Percentiles rank a stretch among this genome's conserved stretches.
These are phyloP conservation scores for Hyla sarda DNA, from an alignment of 2,113 vertebrate species.

Conservation along the genomic window DNA sequence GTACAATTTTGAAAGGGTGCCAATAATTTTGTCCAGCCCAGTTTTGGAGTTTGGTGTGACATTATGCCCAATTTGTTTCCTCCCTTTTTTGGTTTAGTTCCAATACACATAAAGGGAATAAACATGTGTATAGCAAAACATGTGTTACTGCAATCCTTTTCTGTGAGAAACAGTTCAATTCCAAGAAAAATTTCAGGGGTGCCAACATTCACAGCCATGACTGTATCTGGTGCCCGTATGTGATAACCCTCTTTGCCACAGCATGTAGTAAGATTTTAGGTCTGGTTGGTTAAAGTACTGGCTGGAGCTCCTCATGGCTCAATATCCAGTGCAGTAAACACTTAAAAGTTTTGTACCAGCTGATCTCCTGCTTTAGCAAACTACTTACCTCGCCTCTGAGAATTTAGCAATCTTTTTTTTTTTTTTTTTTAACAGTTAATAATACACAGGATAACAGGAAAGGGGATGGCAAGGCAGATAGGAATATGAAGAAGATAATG, in stretches of 20 bases:
- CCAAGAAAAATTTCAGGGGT: too few relatives aligned
- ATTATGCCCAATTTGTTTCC: too few relatives aligned
- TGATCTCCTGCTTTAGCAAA: not conserved
- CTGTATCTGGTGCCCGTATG: not conserved
- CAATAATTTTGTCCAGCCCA: too few relatives aligned
- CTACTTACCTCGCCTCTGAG: constrained; percentile 9
- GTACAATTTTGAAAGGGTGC: too few relatives aligned
- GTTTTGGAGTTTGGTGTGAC: too few relatives aligned
- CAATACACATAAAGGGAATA: too few relatives aligned
- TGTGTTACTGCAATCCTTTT: too few relatives aligned
- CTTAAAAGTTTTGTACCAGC: constrained; percentile 21
- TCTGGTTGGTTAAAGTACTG: not conserved
- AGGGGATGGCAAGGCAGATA: constrained; percentile 19
- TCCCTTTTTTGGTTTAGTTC: too few relatives aligned
- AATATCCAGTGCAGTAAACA: constrained; percentile 2
- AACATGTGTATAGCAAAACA: too few relatives aligned
- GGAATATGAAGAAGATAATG: constrained; percentile 51
- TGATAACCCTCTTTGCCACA: not conserved
- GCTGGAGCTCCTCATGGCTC: not conserved
- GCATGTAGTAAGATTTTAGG: not conserved
- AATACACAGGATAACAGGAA: constrained; percentile 44
- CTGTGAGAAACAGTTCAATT: too few relatives aligned
- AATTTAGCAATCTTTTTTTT: constrained; percentile 24
- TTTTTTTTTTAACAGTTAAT: constrained; percentile 27
- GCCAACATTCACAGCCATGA: too few relatives aligned